Evolutionary conservation across 2,113 vertebrate species (phyloP).

Genomic region (Charadrius vociferus): DNA sequence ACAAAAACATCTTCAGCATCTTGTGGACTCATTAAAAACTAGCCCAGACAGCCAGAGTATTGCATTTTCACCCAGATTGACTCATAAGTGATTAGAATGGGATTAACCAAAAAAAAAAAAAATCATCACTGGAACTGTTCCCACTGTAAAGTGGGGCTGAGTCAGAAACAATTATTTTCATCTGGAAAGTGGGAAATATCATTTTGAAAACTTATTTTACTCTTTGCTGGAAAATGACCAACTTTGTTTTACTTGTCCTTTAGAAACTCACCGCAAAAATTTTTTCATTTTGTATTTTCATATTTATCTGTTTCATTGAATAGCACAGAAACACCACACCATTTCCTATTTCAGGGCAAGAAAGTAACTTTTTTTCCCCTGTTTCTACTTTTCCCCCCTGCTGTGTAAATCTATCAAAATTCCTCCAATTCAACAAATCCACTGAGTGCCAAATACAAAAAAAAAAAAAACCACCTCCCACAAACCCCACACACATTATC

Average conservation of each 20-base stretch:
- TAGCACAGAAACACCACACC: not conserved
- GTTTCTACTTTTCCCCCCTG: not conserved
- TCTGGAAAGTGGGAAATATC: not conserved
- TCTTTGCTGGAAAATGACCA: not conserved
- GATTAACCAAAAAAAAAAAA: not conserved
- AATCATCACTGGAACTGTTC: not conserved
- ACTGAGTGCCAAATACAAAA: not conserved
- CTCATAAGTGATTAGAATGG: constrained; percentile 40
- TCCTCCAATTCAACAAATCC: not conserved
- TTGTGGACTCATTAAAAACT: not conserved
- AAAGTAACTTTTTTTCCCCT: not conserved
- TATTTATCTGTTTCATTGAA: not conserved
- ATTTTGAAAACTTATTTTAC: not conserved
- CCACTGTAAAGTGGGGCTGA: not conserved
- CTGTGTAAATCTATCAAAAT: not conserved
- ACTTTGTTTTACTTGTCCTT: not conserved
- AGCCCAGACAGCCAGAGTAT: constrained; percentile 34
- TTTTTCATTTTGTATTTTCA: not conserved
- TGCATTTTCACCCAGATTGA: constrained; percentile 14
- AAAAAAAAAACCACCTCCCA: not conserved
- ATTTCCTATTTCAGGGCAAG: not conserved
- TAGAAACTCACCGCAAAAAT: rapidly evolving
- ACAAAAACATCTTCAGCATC: not conserved
- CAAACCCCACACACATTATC: not conserved
- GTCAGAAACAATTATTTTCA: constrained; percentile 45